These are phyloP conservation scores for Cottoperca gobio DNA, from an alignment of 2,797 vertebrate genomes.

Conservation along the genomic window DNA sequence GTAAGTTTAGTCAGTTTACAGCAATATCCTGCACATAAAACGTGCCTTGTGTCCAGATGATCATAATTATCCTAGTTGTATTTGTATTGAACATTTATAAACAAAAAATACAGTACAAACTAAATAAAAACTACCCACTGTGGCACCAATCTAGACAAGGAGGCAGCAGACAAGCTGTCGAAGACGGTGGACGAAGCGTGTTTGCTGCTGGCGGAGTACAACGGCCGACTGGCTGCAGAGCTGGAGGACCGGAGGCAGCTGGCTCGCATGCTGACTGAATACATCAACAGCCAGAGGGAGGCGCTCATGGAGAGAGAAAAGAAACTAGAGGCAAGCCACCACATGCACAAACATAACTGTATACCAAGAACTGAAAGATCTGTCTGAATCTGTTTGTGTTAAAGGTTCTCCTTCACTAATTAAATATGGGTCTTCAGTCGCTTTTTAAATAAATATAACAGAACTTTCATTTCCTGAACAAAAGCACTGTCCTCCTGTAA, in stretches of 20 bases:
- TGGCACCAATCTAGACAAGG: constrained; percentile 88
- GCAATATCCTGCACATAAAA: background rate
- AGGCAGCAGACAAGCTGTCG: constrained; percentile 95
- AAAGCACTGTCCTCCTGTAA: too few relatives aligned
- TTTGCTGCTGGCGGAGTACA: constrained; percentile 96
- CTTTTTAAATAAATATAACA: background rate
- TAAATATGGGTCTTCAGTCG: background rate
- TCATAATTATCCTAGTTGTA: background rate
- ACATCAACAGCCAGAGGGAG: constrained; percentile 96
- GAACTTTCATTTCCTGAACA: background rate
- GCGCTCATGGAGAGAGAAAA: constrained; percentile 94
- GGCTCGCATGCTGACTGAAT: constrained; percentile 96
- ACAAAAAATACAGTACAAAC: background rate
- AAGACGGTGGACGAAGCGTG: constrained; percentile 99
- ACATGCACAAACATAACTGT: background rate
- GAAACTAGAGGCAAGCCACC: constrained; percentile 90
- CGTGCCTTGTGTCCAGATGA: background rate
- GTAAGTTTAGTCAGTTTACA: background rate
- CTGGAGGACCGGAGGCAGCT: constrained; percentile 97
- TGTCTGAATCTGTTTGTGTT: background rate
- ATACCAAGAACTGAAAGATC: background rate
- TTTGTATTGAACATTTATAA: background rate
- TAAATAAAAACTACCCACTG: background rate
- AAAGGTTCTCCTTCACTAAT: background rate
- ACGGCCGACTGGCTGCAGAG: constrained; percentile 95